Base-by-base conservation (phyloP, 1,140 invertebrate genomes). In the Pachyrhynchus sulphureomaculatus region DNA sequence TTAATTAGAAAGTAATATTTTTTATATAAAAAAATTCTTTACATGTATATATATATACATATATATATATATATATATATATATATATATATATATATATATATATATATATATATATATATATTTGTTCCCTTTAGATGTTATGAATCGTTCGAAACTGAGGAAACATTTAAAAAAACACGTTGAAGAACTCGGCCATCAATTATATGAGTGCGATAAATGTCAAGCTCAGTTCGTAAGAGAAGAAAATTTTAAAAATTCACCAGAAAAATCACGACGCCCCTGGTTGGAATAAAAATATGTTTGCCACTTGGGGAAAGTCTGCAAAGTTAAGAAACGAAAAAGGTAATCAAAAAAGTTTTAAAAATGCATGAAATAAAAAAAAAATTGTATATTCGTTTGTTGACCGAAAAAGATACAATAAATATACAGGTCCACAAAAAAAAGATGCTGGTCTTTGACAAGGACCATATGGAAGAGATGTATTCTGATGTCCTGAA, bases 231-330 rank as follows among this genome's bases (percentile, higher is more conserved):
- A 61, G 20, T 61, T 61, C 44, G 58, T 61, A 15, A 17, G 48
- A 6, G 58, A 52, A 20, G 58, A 61, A 15, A 61, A 53, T 20
- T 45, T 52, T 10, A 61, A n/a, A 61, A 34, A 33, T 34, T 12
- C 58, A 61, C 33, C 44, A 52, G 32, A 61, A 61, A 21, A 61
- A 61, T 23, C 58, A 61, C 21, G 58, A 61, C 9, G 58, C 58
- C 2, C 58, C 58, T 18, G 58, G 58, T 23, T 61, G 58, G 58
- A 61, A 61, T 45, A 61, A 61, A 29, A 61, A 61, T 24, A 51
- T 51, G 45, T 61, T 52, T 26, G 48, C 47, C 8, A 49, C 26
- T 1, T 61, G 47, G 39, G 48, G 48, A 2, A 41, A 59, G 39
- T 59, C 56, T 13, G 56, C 56, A 1, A 32, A 51, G 32, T 51